Percentiles rank a stretch among this genome's conserved stretches.
Evolutionary conservation across 2,113 vertebrate species (phyloP).

Genomic region (Narcine bancroftii): DNA sequence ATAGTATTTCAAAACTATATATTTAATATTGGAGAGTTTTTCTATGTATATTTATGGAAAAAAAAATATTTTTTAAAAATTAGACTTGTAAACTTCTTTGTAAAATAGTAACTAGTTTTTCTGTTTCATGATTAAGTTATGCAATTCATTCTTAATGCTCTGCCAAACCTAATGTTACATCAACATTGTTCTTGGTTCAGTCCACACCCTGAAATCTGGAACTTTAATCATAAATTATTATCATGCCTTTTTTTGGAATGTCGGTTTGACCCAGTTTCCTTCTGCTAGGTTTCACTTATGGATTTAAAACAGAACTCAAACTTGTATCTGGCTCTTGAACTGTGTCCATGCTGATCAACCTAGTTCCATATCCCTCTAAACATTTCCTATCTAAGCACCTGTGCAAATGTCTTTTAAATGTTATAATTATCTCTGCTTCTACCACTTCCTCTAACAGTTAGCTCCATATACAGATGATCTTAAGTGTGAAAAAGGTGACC

Average conservation of each 20-base stretch:
- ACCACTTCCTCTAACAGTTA: too few relatives aligned
- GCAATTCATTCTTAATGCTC: background rate
- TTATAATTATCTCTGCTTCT: too few relatives aligned
- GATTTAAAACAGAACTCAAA: slow-evolving; percentile 12
- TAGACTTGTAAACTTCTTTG: background rate
- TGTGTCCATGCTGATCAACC: too few relatives aligned
- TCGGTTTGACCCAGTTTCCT: slow-evolving; percentile 4
- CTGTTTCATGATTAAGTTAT: slow-evolving; percentile 19
- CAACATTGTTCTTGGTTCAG: slow-evolving; percentile 8
- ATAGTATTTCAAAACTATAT: too few relatives aligned
- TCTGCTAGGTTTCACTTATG: background rate
- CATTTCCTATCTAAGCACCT: too few relatives aligned
- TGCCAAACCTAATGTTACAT: background rate
- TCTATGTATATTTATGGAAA: too few relatives aligned
- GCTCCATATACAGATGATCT: too few relatives aligned
- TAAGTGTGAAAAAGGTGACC: too few relatives aligned
- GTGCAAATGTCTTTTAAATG: too few relatives aligned
- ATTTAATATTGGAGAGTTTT: too few relatives aligned
- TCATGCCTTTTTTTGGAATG: background rate
- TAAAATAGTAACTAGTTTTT: background rate
- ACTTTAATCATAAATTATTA: slow-evolving; percentile 1
- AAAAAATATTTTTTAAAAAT: too few relatives aligned
- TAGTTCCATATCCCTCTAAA: too few relatives aligned
- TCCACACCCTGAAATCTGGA: slow-evolving; percentile 5
- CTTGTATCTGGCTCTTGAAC: background rate